phyloP scores from a whole-genome alignment of 1,140 invertebrate species.

The Aphidius gifuensis region DNA sequence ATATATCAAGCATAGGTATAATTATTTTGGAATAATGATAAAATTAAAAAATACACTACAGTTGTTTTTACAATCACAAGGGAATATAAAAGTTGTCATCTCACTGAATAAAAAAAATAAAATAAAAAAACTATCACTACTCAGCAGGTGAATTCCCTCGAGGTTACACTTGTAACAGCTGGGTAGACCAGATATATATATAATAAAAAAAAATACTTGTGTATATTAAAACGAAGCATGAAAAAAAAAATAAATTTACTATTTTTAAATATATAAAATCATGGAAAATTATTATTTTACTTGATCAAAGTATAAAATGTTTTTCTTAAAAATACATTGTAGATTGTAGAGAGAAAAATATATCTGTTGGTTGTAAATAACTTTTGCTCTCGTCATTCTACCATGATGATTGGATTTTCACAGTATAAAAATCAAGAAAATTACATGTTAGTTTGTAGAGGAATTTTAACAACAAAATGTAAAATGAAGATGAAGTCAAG shows the following conservation, averaged over 20 bases:
- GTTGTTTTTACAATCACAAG: not conserved
- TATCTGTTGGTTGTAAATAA: constrained; percentile 1
- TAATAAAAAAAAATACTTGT: constrained; percentile 5
- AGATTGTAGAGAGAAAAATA: not conserved
- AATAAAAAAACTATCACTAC: not conserved
- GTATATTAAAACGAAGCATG: not conserved
- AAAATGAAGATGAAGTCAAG: not conserved
- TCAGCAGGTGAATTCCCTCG: constrained; percentile 1
- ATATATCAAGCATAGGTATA: too few species aligned
- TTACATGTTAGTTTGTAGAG: not conserved
- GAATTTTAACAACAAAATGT: not conserved
- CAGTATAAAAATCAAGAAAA: constrained; percentile 1
- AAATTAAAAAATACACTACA: too few species aligned
- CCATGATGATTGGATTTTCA: constrained; percentile 13
- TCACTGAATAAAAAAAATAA: not conserved
- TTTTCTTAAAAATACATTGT: not conserved
- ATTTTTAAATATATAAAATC: not conserved
- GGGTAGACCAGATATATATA: constrained; percentile 3
- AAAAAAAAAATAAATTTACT: not conserved
- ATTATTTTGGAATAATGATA: too few species aligned
- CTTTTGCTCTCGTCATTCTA: constrained; percentile 4
- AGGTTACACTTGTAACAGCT: not conserved
- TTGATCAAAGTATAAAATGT: not conserved
- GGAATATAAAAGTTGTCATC: not conserved
- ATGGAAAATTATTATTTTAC: not conserved